Evolutionary conservation across 1,140 invertebrate species (phyloP).

Genomic region (Drosophila nigromelanica): DNA sequence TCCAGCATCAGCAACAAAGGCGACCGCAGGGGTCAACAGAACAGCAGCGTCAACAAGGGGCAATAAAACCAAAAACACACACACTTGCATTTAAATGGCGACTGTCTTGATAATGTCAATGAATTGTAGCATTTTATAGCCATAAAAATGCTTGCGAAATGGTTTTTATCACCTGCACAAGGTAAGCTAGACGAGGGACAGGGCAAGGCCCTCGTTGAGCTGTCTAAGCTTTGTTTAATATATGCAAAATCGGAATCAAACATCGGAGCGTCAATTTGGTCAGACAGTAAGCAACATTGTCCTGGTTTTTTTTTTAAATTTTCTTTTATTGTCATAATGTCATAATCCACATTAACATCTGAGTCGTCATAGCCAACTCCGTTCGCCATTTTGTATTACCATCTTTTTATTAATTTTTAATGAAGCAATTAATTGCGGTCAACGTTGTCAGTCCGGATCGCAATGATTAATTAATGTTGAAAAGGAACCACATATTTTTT

Average conservation of each 20-base stretch:
- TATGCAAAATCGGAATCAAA: background rate
- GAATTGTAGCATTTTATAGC: conserved; percentile 38
- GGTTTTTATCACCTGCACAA: conserved; percentile 10
- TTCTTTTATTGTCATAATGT: too few relatives aligned
- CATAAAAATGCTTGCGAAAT: conserved; percentile 7
- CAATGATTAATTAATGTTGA: too few relatives aligned
- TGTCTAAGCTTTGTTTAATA: background rate
- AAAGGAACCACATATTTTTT: too few relatives aligned
- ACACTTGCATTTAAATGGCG: conserved; percentile 33
- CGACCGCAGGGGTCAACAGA: conserved; percentile 38
- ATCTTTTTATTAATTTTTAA: too few relatives aligned
- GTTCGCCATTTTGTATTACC: too few relatives aligned
- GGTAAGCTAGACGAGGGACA: background rate
- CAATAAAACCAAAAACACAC: conserved; percentile 23
- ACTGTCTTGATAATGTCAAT: conserved; percentile 28
- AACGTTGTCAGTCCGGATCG: too few relatives aligned
- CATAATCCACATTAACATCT: too few relatives aligned
- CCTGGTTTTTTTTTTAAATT: too few relatives aligned
- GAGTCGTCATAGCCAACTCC: too few relatives aligned
- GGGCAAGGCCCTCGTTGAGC: background rate
- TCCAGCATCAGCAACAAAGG: conserved; percentile 29
- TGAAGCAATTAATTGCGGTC: too few relatives aligned
- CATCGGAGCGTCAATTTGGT: too few relatives aligned
- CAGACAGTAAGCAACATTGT: too few relatives aligned
- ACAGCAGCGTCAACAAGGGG: conserved; percentile 27